A percentile compares a stretch with the other conserved stretches of the same genome.
Conservation (phyloP, 2,888 invertebrate genomes). For the Osmoderma eremita region DNA sequence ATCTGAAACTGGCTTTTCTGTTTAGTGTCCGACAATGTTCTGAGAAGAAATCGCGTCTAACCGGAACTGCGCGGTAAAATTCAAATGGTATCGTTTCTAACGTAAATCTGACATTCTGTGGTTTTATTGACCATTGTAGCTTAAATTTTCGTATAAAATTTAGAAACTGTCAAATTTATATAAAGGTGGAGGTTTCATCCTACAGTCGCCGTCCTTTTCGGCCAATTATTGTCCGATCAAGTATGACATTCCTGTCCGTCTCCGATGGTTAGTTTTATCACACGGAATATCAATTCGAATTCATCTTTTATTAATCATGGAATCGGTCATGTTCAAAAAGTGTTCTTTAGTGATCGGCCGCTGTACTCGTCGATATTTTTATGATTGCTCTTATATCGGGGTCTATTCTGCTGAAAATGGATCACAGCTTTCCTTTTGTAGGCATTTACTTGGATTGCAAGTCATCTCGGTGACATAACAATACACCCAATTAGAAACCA, state of each 20-base stretch:
- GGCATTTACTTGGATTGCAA: conserved; percentile 22
- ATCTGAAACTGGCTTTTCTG: conserved; percentile 22
- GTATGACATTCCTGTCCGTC: conserved; percentile 35
- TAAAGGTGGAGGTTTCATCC: conserved; percentile 23
- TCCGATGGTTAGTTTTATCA: conserved; percentile 35
- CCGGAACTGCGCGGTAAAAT: conserved; percentile 35
- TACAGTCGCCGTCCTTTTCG: conserved; percentile 17
- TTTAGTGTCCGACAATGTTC: conserved; percentile 26
- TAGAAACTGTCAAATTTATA: conserved; percentile 38
- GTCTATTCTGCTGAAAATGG: conserved; percentile 25
- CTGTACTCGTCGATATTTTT: conserved; percentile 25
- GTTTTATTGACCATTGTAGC: conserved; percentile 38
- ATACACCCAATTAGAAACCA: conserved; percentile 28
- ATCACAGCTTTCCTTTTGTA: conserved; percentile 19
- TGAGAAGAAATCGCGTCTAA: conserved; percentile 32
- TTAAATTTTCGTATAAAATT: conserved; percentile 38
- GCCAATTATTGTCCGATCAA: conserved; percentile 35
- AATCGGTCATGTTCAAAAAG: conserved; percentile 35
- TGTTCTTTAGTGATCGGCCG: neutral
- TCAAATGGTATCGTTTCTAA: conserved; percentile 35
- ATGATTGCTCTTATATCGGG: conserved; percentile 13
- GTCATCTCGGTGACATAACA: conserved; percentile 17
- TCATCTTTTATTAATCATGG: conserved; percentile 38
- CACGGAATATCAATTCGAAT: conserved; percentile 37
- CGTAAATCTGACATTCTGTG: conserved; percentile 35